Evolutionary conservation across 1,140 invertebrate species (phyloP).

Genomic region (Radopholus similis): DNA sequence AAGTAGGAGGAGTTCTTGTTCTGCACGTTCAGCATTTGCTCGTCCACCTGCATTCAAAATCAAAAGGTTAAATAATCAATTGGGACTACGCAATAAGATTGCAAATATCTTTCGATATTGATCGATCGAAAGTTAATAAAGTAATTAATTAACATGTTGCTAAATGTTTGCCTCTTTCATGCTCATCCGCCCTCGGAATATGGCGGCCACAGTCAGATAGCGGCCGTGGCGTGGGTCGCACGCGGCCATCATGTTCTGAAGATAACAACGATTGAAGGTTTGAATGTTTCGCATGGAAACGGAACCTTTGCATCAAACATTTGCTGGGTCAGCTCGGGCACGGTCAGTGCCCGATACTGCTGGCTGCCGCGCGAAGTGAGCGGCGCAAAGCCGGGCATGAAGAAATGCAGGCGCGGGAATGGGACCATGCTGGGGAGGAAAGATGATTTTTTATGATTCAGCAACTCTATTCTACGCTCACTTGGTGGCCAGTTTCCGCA

Average conservation of each 20-base stretch:
- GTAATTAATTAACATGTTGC: constrained; percentile 64
- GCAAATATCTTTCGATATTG: constrained; percentile 78
- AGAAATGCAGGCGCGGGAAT: constrained; percentile 89
- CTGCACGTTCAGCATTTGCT: constrained; percentile 68
- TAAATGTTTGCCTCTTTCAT: constrained; percentile 61
- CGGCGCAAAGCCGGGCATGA: constrained; percentile 93
- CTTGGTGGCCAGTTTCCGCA: constrained; percentile 88
- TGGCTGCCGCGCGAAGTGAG: constrained; percentile 74
- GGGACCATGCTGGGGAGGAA: constrained; percentile 92
- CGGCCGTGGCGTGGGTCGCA: constrained; percentile 77
- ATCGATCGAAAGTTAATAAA: constrained; percentile 78
- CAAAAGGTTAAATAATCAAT: constrained; percentile 77
- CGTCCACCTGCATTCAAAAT: constrained; percentile 71
- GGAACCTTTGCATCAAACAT: constrained; percentile 71
- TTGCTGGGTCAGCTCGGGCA: constrained; percentile 81
- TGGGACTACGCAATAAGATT: neutral
- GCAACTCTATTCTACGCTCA: neutral
- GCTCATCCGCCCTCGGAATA: constrained; percentile 85
- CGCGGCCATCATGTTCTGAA: constrained; percentile 82
- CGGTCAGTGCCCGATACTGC: constrained; percentile 70
- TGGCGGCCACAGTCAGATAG: constrained; percentile 85
- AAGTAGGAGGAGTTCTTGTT: constrained; percentile 68
- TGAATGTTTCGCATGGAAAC: neutral
- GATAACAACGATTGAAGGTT: neutral
- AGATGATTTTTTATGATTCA: too few species aligned